Conservation (phyloP, 2,888 invertebrate species). For the Cephus spinipes region DNA sequence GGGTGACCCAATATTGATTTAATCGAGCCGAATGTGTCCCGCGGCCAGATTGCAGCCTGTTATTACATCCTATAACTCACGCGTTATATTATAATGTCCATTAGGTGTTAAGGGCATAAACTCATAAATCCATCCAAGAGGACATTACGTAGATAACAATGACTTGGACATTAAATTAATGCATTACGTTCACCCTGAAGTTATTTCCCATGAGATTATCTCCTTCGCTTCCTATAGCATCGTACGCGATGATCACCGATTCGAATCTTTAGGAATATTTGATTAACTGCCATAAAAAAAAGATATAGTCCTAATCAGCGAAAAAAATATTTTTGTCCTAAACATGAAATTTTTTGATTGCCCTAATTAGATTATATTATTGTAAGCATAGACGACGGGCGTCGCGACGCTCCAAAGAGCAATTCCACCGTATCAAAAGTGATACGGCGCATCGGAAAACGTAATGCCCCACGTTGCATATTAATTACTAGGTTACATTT, state of each 20-base stretch:
- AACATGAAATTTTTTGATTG: not conserved
- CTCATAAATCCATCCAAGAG: not conserved
- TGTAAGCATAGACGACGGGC: not conserved
- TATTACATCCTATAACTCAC: not conserved
- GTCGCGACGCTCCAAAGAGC: not conserved
- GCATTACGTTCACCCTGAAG: not conserved
- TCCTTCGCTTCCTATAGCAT: not conserved
- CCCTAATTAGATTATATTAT: not conserved
- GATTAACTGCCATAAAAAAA: not conserved
- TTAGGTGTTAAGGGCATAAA: not conserved
- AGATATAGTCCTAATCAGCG: not conserved
- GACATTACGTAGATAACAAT: not conserved
- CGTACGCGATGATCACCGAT: not conserved
- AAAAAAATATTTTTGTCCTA: not conserved
- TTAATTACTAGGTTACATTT: slow-evolving; percentile 6
- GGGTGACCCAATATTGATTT: not conserved
- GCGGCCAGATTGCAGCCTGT: not conserved
- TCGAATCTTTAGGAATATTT: not conserved
- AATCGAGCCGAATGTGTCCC: not conserved
- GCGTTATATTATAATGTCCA: not conserved
- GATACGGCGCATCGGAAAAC: not conserved
- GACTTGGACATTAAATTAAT: not conserved
- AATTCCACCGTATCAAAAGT: not conserved
- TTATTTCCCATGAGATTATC: not conserved
- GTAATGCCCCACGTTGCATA: not conserved